Base-by-base conservation (phyloP, 2,888 invertebrate genomes). In the Rotaria socialis region DNA sequence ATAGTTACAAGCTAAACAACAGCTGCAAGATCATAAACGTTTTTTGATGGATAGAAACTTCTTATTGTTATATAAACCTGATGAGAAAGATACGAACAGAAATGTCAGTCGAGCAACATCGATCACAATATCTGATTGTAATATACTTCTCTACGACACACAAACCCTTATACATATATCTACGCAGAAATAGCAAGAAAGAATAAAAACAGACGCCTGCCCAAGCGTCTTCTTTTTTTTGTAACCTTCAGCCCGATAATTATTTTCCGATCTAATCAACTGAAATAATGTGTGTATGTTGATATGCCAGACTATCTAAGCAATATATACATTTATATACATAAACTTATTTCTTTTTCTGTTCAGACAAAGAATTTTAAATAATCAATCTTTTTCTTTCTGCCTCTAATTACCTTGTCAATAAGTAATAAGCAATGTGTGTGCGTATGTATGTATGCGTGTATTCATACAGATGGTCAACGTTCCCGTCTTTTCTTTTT, bases 71-170 rank as follows among this genome's bases (percentile, higher is more conserved):
- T 67, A 67, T 67, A 67, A 67, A 67, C 67, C 67, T 67, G 67
- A 67, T 67, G 67, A 67, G 67, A 67, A 67, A 67, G 67, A 67
- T 67, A 67, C 67, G 67, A 67, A 5, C 67, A 67, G 35, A 67
- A 67, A 67, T 67, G 67, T 67, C 67, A 67, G 67, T 67, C 67
- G 67, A 67, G 67, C 67, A 35, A 67, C 67, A 67, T 67, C 67
- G 67, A 67, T 67, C 67, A 80, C 47, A 80, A 80, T 80, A 80
- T 80, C 80, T 80, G 80, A 80, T 80, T 80, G 47, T 80, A 80
- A 80, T 80, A 47, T 80, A 80, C 80, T 47, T 47, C 47, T 43
- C 80, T 47, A 80, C 43, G 43, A 80, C 67, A 67, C 27, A 67
- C 35, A 67, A 60, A 52, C 35, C 35, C 67, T 35, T 67, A 35